A percentile compares a stretch with the other conserved stretches of the same genome.
phyloP scores from a whole-genome alignment of 2,888 invertebrate species.

The Notocelia uddmanniana region DNA sequence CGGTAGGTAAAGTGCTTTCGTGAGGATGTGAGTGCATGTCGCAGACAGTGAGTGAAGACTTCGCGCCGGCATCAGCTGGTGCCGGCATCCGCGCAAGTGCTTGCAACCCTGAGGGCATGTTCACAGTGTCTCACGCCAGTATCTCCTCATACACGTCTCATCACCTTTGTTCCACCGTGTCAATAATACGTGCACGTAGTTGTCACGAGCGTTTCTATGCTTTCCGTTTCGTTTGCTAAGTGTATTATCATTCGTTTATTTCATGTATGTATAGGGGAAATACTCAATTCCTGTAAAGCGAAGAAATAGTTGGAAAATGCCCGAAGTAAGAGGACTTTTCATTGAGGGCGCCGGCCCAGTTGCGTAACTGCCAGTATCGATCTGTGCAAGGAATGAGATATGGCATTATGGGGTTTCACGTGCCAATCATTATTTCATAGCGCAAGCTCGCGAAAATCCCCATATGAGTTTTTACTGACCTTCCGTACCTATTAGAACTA shows the following conservation, averaged over 20 bases:
- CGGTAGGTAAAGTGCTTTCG: constrained; percentile 72
- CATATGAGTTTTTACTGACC: not conserved
- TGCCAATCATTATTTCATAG: constrained; percentile 55
- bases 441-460: not conserved
- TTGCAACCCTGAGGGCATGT: constrained; percentile 59
- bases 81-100: constrained; percentile 63
- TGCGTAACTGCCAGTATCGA: constrained; percentile 84
- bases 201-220: constrained; percentile 23
- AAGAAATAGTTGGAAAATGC: constrained; percentile 12
- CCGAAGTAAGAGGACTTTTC: constrained; percentile 43
- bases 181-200: constrained; percentile 35
- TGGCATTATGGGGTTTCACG: constrained; percentile 63
- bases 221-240: constrained; percentile 25
- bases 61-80: constrained; percentile 52
- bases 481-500: not conserved
- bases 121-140: constrained; percentile 56
- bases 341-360: constrained; percentile 71
- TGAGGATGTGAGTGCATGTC: constrained; percentile 79
- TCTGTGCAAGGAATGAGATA: constrained; percentile 75
- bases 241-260: constrained; percentile 35
- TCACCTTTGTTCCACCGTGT: constrained; percentile 64
- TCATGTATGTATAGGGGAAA: constrained; percentile 1
- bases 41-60: constrained; percentile 72
- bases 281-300: constrained; percentile 7
- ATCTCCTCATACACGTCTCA: constrained; percentile 62